Evolutionary conservation across 2,113 vertebrate genomes (phyloP).

Genomic region (Oryzias woworae): DNA sequence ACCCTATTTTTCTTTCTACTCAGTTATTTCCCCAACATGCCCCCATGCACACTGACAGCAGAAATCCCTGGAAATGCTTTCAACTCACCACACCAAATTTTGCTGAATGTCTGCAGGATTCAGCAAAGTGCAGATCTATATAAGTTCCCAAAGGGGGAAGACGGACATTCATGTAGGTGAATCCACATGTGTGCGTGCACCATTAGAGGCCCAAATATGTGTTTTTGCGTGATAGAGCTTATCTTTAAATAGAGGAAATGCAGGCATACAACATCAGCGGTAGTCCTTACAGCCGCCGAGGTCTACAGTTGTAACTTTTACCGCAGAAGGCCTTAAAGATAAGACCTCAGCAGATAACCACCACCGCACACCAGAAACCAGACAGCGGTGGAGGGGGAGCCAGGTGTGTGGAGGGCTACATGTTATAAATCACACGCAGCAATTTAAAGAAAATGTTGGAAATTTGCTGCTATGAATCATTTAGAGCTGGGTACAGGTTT

Average conservation of each 20-base stretch:
- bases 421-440: conserved; percentile 54
- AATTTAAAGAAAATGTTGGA: conserved; percentile 34
- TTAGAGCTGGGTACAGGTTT: conserved; percentile 9
- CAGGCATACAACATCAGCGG: conserved; percentile 24
- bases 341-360: conserved; percentile 50
- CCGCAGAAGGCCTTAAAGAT: conserved; percentile 60
- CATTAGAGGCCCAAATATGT: conserved; percentile 17
- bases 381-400: conserved; percentile 5
- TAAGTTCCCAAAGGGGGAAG: too few relatives aligned
- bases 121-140: conserved; percentile 11
- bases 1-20: conserved; percentile 13
- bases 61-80: conserved; percentile 51
- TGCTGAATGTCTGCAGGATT: conserved; percentile 4
- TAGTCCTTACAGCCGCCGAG: conserved; percentile 32
- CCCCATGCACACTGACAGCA: conserved; percentile 13
- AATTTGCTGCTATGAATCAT: conserved; percentile 38
- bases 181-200: conserved; percentile 5
- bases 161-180: too few relatives aligned
- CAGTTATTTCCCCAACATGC: conserved; percentile 11
- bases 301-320: conserved; percentile 43
- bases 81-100: conserved; percentile 42
- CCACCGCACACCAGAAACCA: conserved; percentile 34
- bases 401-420: conserved; percentile 34
- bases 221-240: conserved; percentile 35
- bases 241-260: conserved; percentile 46